Conservation (phyloP, 2,888 invertebrate genomes). For the Notocelia uddmanniana region DNA sequence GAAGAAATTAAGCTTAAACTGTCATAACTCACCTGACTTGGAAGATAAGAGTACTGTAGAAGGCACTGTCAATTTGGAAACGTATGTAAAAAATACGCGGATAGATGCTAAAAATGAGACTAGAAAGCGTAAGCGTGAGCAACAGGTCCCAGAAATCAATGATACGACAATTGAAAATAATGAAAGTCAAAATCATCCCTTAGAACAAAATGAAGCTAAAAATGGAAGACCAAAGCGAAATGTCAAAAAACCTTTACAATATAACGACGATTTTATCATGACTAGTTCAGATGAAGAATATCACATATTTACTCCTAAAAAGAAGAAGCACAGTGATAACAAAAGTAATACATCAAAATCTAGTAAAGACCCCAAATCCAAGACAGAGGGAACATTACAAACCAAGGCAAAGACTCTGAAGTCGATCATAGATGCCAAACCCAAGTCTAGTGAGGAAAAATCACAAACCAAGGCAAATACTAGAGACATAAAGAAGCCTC, state of each 20-base stretch:
- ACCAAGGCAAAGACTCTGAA: constrained; percentile 35
- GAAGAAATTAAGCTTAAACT: constrained; percentile 60
- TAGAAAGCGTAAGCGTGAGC: constrained; percentile 39
- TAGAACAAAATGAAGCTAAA: constrained; percentile 45
- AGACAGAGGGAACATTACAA: background rate
- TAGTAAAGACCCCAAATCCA: constrained; percentile 14
- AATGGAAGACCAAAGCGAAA: constrained; percentile 69
- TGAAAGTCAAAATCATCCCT: background rate
- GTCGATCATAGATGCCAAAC: constrained; percentile 6
- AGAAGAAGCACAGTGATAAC: constrained; percentile 58
- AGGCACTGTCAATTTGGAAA: constrained; percentile 52
- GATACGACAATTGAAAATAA: background rate
- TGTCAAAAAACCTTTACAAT: constrained; percentile 74
- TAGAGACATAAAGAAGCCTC: constrained; percentile 41
- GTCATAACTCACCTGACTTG: constrained; percentile 46
- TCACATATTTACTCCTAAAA: constrained; percentile 78
- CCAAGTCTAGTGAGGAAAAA: background rate
- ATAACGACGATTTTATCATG: constrained; percentile 63
- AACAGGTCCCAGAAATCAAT: constrained; percentile 4
- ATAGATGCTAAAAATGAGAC: constrained; percentile 37
- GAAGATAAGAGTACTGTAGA: constrained; percentile 35
- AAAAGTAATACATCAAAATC: constrained; percentile 11
- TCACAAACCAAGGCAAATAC: constrained; percentile 36
- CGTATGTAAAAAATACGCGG: constrained; percentile 32
- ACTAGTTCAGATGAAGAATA: constrained; percentile 78